Evolutionary conservation across 2,888 invertebrate genomes (phyloP), one percentile per base, ranked within the genome.

Genomic region (Eilema depressum): DNA sequence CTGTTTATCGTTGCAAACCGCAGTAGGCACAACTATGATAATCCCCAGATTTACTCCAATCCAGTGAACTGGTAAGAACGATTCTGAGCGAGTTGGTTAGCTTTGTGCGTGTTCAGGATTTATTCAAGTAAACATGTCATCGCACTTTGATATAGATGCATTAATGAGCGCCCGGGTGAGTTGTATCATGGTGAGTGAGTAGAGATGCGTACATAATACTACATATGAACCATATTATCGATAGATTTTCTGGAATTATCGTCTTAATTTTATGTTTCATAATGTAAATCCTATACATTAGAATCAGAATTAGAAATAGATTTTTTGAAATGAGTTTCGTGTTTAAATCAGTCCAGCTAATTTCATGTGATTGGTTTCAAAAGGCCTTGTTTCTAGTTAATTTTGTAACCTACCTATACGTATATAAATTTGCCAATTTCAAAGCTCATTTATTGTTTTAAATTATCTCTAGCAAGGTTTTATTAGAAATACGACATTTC

Each of bases 91-190:
- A 69, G 64, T 47, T 59, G 59, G 63, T 66, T 60, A 69, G 59
- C 69, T 72, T 66, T 66, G 68, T 68, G 68, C 62, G 64, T 59
- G 63, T 76, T 76, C 77, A 83, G 88, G 89, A 90, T 84, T 89
- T 88, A 90, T 88, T 85, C 84, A 84, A 82, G 86, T 91, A 89
- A 90, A 91, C 91, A 87, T 89, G 91, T 91, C 91, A 87, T 91
- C 92, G 88, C 83, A 75, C 90, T 91, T 91, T 91, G 90, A 91
- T 90, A 88, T 85, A 74, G 83, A 82, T 82, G 84, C 88, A 87
- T 88, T 91, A 90, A 89, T 90, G 88, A 89, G 86, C 83, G 81
- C 77, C 73, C 63, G 81, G 63, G 81, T 89, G 89, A 91, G 81
- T 88, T 90, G 90, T 73, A 62, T 73, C 70, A 70, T 72, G 79